phyloP scores from a whole-genome alignment of 2,797 vertebrate species.

The Leucoraja ocellata region DNA sequence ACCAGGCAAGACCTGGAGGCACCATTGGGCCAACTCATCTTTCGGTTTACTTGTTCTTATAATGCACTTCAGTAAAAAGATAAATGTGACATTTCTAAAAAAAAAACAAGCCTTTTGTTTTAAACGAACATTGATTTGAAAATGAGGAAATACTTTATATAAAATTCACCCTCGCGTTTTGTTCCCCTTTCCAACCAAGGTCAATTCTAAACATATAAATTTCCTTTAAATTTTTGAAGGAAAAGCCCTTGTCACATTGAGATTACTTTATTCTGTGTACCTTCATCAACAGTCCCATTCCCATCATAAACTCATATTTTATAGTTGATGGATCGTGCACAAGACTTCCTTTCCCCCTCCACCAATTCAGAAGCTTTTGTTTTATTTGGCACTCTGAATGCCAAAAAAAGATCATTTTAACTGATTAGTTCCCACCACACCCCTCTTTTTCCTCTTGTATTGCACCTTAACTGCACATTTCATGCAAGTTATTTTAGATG shows the following conservation, averaged over 20 bases:
- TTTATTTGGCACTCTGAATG: slow-evolving; percentile 15
- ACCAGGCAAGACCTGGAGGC: not conserved
- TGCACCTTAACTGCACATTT: not conserved
- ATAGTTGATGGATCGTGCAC: not conserved
- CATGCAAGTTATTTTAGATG: not conserved
- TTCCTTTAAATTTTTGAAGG: not conserved
- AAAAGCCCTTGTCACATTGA: not conserved
- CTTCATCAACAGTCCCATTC: not conserved
- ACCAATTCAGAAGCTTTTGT: slow-evolving; percentile 18
- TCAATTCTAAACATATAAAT: not conserved
- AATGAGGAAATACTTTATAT: not conserved
- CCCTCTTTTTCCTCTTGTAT: slow-evolving; percentile 9
- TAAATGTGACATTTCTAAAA: not conserved
- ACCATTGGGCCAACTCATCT: too few species aligned
- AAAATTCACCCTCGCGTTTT: not conserved
- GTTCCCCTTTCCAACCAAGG: not conserved
- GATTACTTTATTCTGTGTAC: not conserved
- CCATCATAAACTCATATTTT: not conserved
- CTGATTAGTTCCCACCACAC: not conserved
- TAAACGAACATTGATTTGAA: not conserved
- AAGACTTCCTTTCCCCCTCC: not conserved
- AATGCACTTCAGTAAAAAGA: not conserved
- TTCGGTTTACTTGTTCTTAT: too few species aligned
- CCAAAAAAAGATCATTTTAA: not conserved
- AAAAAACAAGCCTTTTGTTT: not conserved